Conservation (phyloP, 1,140 invertebrate genomes). For the Nasonia vitripennis region DNA sequence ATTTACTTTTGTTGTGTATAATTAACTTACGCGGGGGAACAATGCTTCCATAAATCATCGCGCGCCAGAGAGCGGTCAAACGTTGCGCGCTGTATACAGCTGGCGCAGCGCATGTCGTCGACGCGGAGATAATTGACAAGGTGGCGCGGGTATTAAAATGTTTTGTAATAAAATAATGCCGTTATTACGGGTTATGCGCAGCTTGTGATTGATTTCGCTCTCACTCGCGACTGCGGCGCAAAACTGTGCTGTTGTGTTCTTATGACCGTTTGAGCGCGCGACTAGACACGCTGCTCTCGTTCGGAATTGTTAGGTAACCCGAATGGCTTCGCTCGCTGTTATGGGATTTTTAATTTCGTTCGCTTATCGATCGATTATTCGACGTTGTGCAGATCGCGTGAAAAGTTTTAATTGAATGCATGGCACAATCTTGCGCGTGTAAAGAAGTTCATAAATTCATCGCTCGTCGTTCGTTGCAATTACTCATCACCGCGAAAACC, state of each 20-base stretch:
- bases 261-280: neutral
- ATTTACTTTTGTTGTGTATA: constrained; percentile 41
- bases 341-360: neutral
- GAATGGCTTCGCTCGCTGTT: neutral
- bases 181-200: neutral
- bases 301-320: neutral
- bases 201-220: constrained; percentile 43
- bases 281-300: neutral
- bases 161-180: constrained; percentile 50
- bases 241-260: neutral
- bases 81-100: neutral
- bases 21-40: constrained; percentile 46
- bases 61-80: constrained; percentile 21
- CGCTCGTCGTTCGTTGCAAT: neutral
- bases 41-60: constrained; percentile 52
- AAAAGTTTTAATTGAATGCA: too few relatives aligned
- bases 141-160: constrained; percentile 45
- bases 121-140: constrained; percentile 47
- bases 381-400: neutral
- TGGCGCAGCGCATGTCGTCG: neutral
- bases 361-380: neutral
- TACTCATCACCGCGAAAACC: neutral
- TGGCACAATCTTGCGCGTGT: neutral
- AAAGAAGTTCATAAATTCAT: too few relatives aligned
- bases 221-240: neutral